phyloP scores from a whole-genome alignment of 2,797 vertebrate genomes.

The Sebastes nivosus region DNA sequence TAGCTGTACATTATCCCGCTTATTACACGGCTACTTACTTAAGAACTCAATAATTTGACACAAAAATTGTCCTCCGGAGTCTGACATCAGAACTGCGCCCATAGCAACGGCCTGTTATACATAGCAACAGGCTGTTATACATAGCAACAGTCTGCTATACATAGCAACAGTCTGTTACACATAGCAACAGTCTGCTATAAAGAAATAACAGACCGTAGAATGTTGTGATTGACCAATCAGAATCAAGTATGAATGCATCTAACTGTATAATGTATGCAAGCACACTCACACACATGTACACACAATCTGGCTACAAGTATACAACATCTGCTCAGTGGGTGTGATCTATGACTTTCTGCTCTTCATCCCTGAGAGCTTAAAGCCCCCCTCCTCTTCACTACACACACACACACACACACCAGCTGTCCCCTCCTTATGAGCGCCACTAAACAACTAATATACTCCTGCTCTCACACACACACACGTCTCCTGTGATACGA shows the following conservation, averaged over 20 bases:
- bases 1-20: neutral
- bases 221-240: neutral
- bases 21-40: neutral
- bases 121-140: too few relatives aligned
- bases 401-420: slow-evolving; percentile 35
- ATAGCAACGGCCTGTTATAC: neutral
- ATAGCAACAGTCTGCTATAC: too few relatives aligned
- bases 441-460: neutral
- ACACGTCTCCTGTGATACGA: neutral
- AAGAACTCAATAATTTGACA: neutral
- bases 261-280: neutral
- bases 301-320: slow-evolving; percentile 40
- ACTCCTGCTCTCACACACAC: neutral
- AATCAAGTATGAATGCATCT: neutral
- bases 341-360: slow-evolving; percentile 52
- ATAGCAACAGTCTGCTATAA: neutral
- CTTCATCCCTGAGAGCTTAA: slow-evolving; percentile 20
- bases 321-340: slow-evolving; percentile 61
- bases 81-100: neutral
- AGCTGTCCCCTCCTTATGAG: slow-evolving; percentile 46
- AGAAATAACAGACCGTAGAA: neutral
- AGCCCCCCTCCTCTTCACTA: neutral
- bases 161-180: too few relatives aligned
- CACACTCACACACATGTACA: neutral
- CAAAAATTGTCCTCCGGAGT: neutral